Base-by-base conservation (phyloP, 2,888 invertebrate species). In the Phoenoteleia sp. region DNA sequence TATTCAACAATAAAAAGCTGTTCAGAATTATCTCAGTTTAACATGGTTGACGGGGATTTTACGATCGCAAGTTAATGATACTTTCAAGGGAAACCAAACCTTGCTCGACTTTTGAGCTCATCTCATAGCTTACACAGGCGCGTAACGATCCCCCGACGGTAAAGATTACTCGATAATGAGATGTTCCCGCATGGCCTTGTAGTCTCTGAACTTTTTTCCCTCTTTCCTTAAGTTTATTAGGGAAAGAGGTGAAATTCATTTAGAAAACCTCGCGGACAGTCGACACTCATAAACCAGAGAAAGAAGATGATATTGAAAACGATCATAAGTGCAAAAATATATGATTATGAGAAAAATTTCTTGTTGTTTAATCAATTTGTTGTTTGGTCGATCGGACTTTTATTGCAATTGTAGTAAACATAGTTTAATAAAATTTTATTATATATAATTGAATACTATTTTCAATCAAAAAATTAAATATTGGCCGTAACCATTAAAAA, bases 71-170 rank as follows among this genome's bases (percentile, higher is more conserved):
- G 62, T 81, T 81, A 81, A 81, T 54, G 74, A 74, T 64, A 67
- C 58, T 62, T 62, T 83, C 74, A 54, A 79, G 77, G 75, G 67
- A 52, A 83, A 9, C 27, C 47, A 19, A 79, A 72, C 66, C 60
- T 64, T 72, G 64, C 79, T 69, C 62, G 84, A 84, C 79, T 84
- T 80, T 74, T 54, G 11, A 66, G 69, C 49, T 72, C 81, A 49
- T 69, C 74, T 60, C 21, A 17, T 36, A 23, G 42, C 54, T 60
- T n/a, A n/a, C n/a, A n/a, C n/a, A n/a, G n/a, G n/a, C 42, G 19
- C 25, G 13, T 39, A 36, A 54, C 27, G 39, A 58, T 39, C 49
- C 54, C 29, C n/a, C 13, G 58, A 62, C 33, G 36, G n/a, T 25
- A 23, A 71, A 60, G 69, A 71, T 62, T 15, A 29, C 21, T 47